Evolutionary conservation across 2,113 vertebrate genomes (phyloP), one percentile per base, ranked within the genome.

Genomic region (Oreotrochilus melanogaster): DNA sequence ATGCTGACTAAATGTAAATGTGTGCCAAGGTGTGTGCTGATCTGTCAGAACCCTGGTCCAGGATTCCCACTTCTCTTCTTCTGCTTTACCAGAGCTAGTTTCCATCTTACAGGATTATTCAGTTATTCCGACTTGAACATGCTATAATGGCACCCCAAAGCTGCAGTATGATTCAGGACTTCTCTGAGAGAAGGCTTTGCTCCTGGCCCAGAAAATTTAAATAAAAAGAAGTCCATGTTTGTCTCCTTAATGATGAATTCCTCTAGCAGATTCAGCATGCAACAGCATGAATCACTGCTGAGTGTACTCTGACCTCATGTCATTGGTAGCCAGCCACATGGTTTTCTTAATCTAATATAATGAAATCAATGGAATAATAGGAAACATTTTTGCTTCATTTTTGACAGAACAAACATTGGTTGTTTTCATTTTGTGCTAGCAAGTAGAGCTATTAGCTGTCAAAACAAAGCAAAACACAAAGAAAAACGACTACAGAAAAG

Each of bases 1-100:
- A 92, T 91, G 89, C 92, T 95, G 89, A 96, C 78, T 81, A 95
- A 82, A 91, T 3, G 37, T n/a, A 93, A 81, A 91, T 35, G n/a
- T 4, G 4, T 91, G 96, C 95, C 95, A 96, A 88, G 61, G 85
- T 85, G 81, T 45, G 48, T 53, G 70, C 39, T 92, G 86, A 79
- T 93, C 86, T 92, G 75, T 78, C 2, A 0, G 18, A 19, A 93
- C 28, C 31, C 23, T 54, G 22, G 37, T 70, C 88, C 78, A 88
- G 86, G 79, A 88, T 76, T 94, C 33, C 56, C 66, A 57, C 25
- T 72, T 75, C 39, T 78, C 25, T 72, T 71, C 45, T 75, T 60
- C 61, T 78, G 30, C 78, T 92, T 90, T 58, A 75, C 21, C 31
- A 78, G 48, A 87, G 64, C 19, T 66, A 5, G 33, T 50, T 78